Base-by-base conservation (phyloP, 2,113 vertebrate genomes). In the Calidris pugnax region DNA sequence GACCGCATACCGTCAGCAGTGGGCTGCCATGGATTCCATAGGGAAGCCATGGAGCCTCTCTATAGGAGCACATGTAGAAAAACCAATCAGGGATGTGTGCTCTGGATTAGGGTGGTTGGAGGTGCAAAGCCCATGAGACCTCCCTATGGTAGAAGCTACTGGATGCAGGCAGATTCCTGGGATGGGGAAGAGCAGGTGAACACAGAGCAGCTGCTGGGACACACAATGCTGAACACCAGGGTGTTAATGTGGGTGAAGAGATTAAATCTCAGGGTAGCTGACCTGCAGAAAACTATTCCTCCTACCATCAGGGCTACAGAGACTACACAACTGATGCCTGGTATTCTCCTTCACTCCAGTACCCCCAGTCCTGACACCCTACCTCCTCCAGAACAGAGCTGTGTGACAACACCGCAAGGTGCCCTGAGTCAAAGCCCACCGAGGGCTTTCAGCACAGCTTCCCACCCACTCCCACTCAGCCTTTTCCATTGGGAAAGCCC, bases 381-480 rank as follows among this genome's bases (percentile, higher is more conserved):
- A 4, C 35, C 14, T 27, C 43, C 24, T 27, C 43, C 41, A 75
- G 35, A 43, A 17, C 51, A 57, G 43, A 80, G 53, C 68, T 41
- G 41, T 12, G 7, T 2, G 32, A 37, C 76, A 75, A 6, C 45
- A 10, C 32, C 3, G 35, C 41, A 11, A 4, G 0, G 14, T 14
- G 50, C 28, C 39, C 30, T 2, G 6, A 41, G 67, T 13, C 43
- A n/a, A 51, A 23, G 12, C 50, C 43, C 0, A 0, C 37, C 2
- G n/a, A 12, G n/a, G 20, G 32, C 55, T 57, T 74, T 19, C 35
- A 17, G 16, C 6, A 17, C 50, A 47, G n/a, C 33, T 53, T 72
- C 51, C 63, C 37, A 47, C 3, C 50, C 26, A 1, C 22, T 53
- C 45, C 63, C 24, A 9, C 1, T 4, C 3, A n/a, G 50, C 5